phyloP scores from a whole-genome alignment of 2,797 vertebrate genomes.

The Craterocephalus amniculus region DNA sequence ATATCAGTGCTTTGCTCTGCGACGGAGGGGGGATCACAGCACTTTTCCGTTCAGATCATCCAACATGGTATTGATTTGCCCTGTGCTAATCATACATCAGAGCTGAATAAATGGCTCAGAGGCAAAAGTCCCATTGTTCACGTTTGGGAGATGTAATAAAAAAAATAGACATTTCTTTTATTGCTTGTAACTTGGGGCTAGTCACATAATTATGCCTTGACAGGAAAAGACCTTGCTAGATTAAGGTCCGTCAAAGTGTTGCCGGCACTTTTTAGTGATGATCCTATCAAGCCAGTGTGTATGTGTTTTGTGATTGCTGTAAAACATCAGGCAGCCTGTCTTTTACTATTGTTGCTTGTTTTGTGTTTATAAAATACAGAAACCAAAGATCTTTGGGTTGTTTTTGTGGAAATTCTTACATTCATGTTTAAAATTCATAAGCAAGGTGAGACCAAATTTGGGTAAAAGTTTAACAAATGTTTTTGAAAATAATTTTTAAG shows the following conservation, averaged over 20 bases:
- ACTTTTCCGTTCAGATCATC: slow-evolving; percentile 93
- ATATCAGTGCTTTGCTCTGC: slow-evolving; percentile 90
- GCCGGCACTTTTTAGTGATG: slow-evolving; percentile 74
- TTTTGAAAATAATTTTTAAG: no score
- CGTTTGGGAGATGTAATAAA: slow-evolving; percentile 97
- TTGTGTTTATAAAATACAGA: slow-evolving; percentile 10
- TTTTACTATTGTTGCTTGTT: slow-evolving; percentile 1
- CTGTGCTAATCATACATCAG: slow-evolving; percentile 98
- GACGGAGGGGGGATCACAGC: slow-evolving; percentile 84
- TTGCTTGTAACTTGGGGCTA: slow-evolving; percentile 92
- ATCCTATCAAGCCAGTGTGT: slow-evolving; percentile 45
- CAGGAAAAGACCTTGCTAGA: slow-evolving; percentile 85
- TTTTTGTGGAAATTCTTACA: neutral
- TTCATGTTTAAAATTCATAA: neutral
- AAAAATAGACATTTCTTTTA: slow-evolving; percentile 92
- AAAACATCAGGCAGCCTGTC: slow-evolving; percentile 10
- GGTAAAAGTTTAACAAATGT: no score
- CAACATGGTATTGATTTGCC: slow-evolving; percentile 98
- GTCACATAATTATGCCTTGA: slow-evolving; percentile 92
- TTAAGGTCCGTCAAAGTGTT: slow-evolving; percentile 72
- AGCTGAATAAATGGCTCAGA: slow-evolving; percentile 98
- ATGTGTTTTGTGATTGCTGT: slow-evolving; percentile 15
- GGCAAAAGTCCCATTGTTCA: slow-evolving; percentile 98
- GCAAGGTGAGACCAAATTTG: no score
- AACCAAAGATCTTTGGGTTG: neutral